These are phyloP conservation scores for Alcis repandata DNA, from an alignment of 2,888 invertebrate species.

Conservation along the genomic window DNA sequence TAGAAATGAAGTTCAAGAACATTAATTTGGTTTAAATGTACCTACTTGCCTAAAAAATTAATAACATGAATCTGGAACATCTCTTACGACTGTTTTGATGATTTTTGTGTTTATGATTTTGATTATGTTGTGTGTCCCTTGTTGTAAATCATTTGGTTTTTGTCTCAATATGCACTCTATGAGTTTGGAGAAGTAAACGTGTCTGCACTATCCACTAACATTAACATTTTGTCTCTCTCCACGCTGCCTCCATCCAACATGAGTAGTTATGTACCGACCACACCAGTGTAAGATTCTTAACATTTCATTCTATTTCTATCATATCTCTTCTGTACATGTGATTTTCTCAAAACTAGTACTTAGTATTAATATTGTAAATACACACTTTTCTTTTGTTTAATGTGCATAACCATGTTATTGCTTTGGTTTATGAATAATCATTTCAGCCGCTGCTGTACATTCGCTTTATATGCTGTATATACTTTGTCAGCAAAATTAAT, in stretches of 20 bases:
- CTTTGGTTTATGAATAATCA: conserved; percentile 28
- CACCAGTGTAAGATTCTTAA: conserved; percentile 88
- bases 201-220: conserved; percentile 69
- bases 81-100: conserved; percentile 73
- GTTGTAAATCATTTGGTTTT: conserved; percentile 34
- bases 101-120: conserved; percentile 48
- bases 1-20: conserved; percentile 1
- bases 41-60: conserved; percentile 2
- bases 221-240: conserved; percentile 67
- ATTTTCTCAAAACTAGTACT: conserved; percentile 1
- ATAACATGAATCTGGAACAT: conserved; percentile 71
- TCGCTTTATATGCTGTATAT: conserved; percentile 15
- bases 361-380: not conserved
- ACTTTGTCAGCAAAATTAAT: not conserved
- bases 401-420: conserved; percentile 41
- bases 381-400: conserved; percentile 39
- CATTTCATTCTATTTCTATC: conserved; percentile 53
- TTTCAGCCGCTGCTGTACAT: conserved; percentile 23
- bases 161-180: conserved; percentile 3
- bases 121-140: conserved; percentile 41
- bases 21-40: not conserved
- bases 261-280: conserved; percentile 86
- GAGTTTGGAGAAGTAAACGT: conserved; percentile 45
- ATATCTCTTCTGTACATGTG: conserved; percentile 42
- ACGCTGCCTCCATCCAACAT: conserved; percentile 83